These are phyloP conservation scores for Apamea sordens DNA, from an alignment of 2,888 invertebrate genomes.

Conservation along the genomic window DNA sequence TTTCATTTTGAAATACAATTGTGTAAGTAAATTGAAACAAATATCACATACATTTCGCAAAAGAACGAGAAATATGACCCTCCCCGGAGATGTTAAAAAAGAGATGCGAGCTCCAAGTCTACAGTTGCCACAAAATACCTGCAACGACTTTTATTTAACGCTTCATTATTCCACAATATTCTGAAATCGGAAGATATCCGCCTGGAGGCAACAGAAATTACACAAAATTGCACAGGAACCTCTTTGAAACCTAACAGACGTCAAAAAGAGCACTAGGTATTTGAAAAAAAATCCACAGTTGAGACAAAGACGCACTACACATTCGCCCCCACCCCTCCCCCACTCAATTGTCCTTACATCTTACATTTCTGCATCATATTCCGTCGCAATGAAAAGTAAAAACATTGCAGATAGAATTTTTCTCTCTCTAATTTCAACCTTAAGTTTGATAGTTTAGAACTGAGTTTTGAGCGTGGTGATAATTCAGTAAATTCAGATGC, in stretches of 20 bases:
- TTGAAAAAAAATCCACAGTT: conserved; percentile 73
- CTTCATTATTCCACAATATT: conserved; percentile 52
- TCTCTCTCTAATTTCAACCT: conserved; percentile 61
- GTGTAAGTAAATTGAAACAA: conserved; percentile 55
- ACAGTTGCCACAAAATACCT: conserved; percentile 15
- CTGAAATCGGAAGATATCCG: conserved; percentile 28
- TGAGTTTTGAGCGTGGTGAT: conserved; percentile 52
- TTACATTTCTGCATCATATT: conserved; percentile 90
- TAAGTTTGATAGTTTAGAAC: conserved; percentile 50
- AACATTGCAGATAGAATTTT: conserved; percentile 80
- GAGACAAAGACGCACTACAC: conserved; percentile 82
- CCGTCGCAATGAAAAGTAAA: conserved; percentile 88
- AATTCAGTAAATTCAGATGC: conserved; percentile 84
- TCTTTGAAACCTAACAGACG: conserved; percentile 60
- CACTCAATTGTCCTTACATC: conserved; percentile 88
- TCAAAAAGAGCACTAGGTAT: conserved; percentile 75
- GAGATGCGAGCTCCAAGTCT: conserved; percentile 28
- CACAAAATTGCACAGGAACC: conserved; percentile 51
- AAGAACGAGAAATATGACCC: conserved; percentile 48
- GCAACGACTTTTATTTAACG: conserved; percentile 39
- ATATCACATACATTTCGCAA: conserved; percentile 52
- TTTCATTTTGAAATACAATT: conserved; percentile 47
- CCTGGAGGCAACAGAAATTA: conserved; percentile 41
- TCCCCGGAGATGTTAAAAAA: conserved; percentile 51
- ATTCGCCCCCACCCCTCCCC: conserved; percentile 74